Evolutionary conservation across 2,113 vertebrate species (phyloP).

Genomic region (Pelecanoides urinatrix): DNA sequence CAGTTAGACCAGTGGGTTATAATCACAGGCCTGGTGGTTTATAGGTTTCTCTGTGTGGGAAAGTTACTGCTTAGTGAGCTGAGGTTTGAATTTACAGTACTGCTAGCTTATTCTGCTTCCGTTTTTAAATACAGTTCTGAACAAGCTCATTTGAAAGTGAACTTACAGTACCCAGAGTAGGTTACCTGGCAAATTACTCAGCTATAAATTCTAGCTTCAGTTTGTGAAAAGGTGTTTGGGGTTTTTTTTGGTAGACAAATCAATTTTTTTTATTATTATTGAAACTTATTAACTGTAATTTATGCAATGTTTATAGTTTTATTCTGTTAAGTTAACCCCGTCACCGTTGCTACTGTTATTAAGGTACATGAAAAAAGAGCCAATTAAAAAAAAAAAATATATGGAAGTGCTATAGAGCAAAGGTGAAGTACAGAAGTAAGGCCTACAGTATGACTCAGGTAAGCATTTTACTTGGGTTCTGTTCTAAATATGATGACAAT

Average conservation of each 20-base stretch:
- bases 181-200: background rate
- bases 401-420: background rate
- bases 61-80: background rate
- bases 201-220: background rate
- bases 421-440: background rate
- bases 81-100: background rate
- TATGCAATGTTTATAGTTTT: background rate
- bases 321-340: background rate
- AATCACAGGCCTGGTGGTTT: background rate
- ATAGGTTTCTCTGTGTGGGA: background rate
- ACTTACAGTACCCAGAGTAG: background rate
- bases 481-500: background rate
- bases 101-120: background rate
- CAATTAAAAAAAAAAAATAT: background rate
- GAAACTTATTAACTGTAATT: background rate
- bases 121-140: background rate
- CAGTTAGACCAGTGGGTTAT: background rate
- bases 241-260: background rate
- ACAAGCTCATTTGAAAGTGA: conserved; percentile 11
- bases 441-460: background rate
- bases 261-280: background rate
- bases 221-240: background rate
- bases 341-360: background rate
- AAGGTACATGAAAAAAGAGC: background rate
- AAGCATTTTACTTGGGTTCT: background rate